Conservation (phyloP, 2,888 invertebrate species). For the Nyleta sp. region DNA sequence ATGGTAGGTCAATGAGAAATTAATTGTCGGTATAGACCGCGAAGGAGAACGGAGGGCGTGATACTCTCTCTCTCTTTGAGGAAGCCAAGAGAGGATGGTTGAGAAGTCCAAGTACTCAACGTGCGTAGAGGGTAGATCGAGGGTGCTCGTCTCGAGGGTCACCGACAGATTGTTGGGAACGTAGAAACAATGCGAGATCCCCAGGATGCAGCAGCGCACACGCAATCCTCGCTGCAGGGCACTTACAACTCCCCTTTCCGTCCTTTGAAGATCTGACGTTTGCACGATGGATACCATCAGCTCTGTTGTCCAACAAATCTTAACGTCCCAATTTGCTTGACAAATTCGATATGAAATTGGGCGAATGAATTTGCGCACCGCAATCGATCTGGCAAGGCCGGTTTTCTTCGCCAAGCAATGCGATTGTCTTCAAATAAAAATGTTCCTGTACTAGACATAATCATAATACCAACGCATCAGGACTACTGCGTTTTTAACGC, state of each 20-base stretch:
- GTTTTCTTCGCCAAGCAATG: too few species aligned
- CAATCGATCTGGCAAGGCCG: too few species aligned
- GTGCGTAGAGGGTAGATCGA: slow-evolving; percentile 72
- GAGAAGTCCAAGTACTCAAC: slow-evolving; percentile 77
- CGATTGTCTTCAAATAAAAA: too few species aligned
- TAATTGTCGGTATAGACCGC: slow-evolving; percentile 76
- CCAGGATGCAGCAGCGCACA: slow-evolving; percentile 66
- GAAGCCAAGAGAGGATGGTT: slow-evolving; percentile 72
- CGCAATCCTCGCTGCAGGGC: slow-evolving; percentile 65
- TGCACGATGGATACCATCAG: slow-evolving; percentile 42
- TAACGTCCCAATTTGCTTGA: slow-evolving; percentile 33
- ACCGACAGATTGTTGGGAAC: slow-evolving; percentile 79
- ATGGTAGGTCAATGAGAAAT: slow-evolving; percentile 77
- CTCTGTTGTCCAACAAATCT: slow-evolving; percentile 63
- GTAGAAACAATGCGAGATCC: slow-evolving; percentile 67
- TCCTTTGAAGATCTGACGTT: slow-evolving; percentile 51
- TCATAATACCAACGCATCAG: slow-evolving; percentile 75
- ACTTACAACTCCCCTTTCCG: slow-evolving; percentile 55
- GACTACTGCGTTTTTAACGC: slow-evolving; percentile 81
- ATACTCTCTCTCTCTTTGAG: slow-evolving; percentile 37
- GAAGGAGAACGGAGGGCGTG: slow-evolving; percentile 67
- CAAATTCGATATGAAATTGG: slow-evolving; percentile 7
- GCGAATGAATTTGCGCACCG: not conserved
- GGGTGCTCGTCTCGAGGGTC: slow-evolving; percentile 79
- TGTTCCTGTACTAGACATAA: slow-evolving; percentile 40